Evolutionary conservation across 1,140 invertebrate species (phyloP).

Genomic region (Probaryconus sp.): DNA sequence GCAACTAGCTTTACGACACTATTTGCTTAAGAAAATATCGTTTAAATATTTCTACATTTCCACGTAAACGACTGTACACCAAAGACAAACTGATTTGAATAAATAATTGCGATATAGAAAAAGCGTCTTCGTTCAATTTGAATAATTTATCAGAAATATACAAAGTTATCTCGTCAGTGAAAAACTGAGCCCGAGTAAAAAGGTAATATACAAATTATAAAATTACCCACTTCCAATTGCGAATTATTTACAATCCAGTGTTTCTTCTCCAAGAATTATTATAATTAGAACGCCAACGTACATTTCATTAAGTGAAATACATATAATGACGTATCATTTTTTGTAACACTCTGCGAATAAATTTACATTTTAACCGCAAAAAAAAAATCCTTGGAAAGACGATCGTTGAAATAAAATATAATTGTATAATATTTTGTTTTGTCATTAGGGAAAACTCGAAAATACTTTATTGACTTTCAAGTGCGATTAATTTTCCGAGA

Average conservation of each 20-base stretch:
- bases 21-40: conserved; percentile 32
- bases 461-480: no score
- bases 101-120: conserved; percentile 27
- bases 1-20: conserved; percentile 21
- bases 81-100: conserved; percentile 10
- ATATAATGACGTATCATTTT: conserved; percentile 7
- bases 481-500: no score
- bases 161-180: conserved; percentile 5
- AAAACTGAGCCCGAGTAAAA: conserved; percentile 1
- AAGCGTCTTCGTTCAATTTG: conserved; percentile 7
- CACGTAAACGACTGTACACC: background rate
- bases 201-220: conserved; percentile 11
- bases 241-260: conserved; percentile 2
- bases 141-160: conserved; percentile 6
- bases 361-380: conserved; percentile 6
- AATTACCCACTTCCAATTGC: conserved; percentile 4
- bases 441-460: no score
- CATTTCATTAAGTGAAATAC: conserved; percentile 7
- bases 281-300: conserved; percentile 14
- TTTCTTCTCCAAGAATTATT: conserved; percentile 8
- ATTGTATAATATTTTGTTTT: no score
- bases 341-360: background rate
- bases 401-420: no score
- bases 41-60: conserved; percentile 15
- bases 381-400: background rate